Conservation (phyloP, 1,140 invertebrate species). For the Drosophila pallidifrons region DNA sequence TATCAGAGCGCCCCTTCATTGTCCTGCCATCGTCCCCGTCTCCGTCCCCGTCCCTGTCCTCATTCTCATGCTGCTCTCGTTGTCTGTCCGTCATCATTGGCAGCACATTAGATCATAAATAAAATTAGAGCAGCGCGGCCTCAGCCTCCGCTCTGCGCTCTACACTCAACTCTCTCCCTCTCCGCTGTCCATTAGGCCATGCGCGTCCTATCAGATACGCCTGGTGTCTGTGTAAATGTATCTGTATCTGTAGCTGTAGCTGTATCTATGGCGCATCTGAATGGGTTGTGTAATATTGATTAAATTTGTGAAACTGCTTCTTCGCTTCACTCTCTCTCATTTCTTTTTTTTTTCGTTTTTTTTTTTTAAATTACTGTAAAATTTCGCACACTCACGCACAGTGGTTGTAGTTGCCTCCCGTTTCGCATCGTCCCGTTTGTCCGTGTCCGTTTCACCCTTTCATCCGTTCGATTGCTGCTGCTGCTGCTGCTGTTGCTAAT, state of each 20-base stretch:
- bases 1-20: slow-evolving; percentile 48
- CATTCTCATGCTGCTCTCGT: neutral
- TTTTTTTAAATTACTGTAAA: slow-evolving; percentile 82
- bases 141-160: neutral
- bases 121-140: slow-evolving; percentile 62
- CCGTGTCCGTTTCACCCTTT: slow-evolving; percentile 74
- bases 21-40: neutral
- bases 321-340: neutral
- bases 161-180: slow-evolving; percentile 3
- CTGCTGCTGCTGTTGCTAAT: slow-evolving; percentile 61
- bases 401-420: slow-evolving; percentile 31
- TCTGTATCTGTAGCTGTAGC: slow-evolving; percentile 29
- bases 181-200: slow-evolving; percentile 64
- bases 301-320: slow-evolving; percentile 76
- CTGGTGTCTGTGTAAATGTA: slow-evolving; percentile 50
- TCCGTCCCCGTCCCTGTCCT: neutral
- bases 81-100: slow-evolving; percentile 48
- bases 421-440: slow-evolving; percentile 1
- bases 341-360: slow-evolving; percentile 53
- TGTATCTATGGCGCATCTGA: slow-evolving; percentile 46
- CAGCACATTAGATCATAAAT: slow-evolving; percentile 80
- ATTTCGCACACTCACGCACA: slow-evolving; percentile 80
- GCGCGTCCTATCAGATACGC: slow-evolving; percentile 80
- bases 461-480: slow-evolving; percentile 59
- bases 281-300: slow-evolving; percentile 81